phyloP scores from a whole-genome alignment of 2,113 vertebrate species.

The Dromiciops gliroides region DNA sequence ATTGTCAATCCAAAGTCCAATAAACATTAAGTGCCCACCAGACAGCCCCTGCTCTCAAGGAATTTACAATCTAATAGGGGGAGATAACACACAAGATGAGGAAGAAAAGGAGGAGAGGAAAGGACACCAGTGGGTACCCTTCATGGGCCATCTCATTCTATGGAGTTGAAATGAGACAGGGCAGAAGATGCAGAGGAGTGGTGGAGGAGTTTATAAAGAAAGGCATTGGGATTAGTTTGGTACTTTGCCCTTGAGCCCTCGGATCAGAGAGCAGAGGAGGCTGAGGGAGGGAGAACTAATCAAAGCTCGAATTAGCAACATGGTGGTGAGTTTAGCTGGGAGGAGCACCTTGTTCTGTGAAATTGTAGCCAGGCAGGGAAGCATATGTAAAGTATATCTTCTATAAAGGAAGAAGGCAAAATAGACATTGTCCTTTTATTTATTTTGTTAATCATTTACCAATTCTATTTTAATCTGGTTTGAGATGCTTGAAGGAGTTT shows the following conservation, averaged over 20 bases:
- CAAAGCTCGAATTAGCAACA: background rate
- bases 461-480: background rate
- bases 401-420: background rate
- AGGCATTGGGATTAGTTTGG: background rate
- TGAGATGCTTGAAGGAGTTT: background rate
- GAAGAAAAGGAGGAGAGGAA: background rate
- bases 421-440: no score
- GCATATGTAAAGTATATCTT: background rate
- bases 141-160: background rate
- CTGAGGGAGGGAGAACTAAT: background rate
- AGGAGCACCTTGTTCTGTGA: background rate
- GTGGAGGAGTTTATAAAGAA: background rate
- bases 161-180: background rate
- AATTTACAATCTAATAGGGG: background rate
- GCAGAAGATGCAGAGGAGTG: background rate
- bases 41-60: background rate
- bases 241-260: background rate
- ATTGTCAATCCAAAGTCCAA: background rate
- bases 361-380: background rate
- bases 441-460: background rate
- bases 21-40: background rate
- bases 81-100: background rate
- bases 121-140: background rate
- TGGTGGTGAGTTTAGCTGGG: background rate
- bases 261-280: background rate